A percentile compares a stretch with the other conserved stretches of the same genome.
These are phyloP conservation scores for Epinephelus lanceolatus DNA, from an alignment of 2,113 vertebrate genomes.

Conservation along the genomic window DNA sequence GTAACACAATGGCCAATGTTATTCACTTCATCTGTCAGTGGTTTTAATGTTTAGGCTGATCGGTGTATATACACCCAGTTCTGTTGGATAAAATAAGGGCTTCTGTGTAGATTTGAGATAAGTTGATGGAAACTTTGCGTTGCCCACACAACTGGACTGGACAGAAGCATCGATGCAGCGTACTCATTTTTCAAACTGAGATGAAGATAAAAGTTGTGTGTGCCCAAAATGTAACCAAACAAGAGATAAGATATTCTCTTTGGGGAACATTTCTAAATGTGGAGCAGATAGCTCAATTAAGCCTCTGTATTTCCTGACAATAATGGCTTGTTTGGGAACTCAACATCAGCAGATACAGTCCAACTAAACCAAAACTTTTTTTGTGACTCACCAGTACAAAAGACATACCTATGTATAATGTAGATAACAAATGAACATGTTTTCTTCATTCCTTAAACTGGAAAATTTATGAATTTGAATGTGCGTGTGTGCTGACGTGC, in stretches of 20 bases:
- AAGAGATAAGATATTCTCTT: constrained; percentile 39
- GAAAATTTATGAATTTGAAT: neutral
- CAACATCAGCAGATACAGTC: constrained; percentile 18
- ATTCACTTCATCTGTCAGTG: too few relatives aligned
- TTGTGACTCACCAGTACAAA: neutral
- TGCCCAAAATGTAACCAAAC: constrained; percentile 19
- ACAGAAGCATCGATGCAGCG: neutral
- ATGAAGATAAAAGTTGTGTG: constrained; percentile 35
- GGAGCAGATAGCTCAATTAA: constrained; percentile 41
- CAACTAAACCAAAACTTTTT: constrained; percentile 11
- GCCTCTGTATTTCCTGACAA: constrained; percentile 54
- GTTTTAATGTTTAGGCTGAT: too few relatives aligned
- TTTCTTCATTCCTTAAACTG: neutral
- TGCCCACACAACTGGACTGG: neutral
- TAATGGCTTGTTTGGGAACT: constrained; percentile 50
- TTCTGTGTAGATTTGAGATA: neutral
- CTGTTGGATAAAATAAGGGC: neutral
- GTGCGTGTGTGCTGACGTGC: neutral
- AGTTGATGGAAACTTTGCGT: neutral
- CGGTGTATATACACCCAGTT: neutral
- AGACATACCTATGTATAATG: neutral
- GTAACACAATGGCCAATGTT: too few relatives aligned
- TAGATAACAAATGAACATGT: neutral
- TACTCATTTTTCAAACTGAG: constrained; percentile 14
- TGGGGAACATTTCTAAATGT: constrained; percentile 45